Percentiles rank a stretch among this genome's conserved stretches.
Conservation (phyloP, 2,797 vertebrate species). For the Ceryle rudis region DNA sequence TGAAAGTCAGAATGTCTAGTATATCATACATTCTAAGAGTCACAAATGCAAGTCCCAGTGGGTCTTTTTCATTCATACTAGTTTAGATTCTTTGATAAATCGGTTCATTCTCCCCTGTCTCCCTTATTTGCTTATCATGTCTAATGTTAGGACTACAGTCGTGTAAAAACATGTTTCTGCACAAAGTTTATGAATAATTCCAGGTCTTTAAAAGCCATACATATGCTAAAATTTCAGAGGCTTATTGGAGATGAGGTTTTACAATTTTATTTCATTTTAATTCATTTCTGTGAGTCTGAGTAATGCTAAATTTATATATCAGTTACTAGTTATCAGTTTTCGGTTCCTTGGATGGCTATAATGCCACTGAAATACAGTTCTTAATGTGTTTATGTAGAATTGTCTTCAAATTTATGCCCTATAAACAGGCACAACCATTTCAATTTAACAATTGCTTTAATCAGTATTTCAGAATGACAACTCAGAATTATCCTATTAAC, state of each 20-base stretch:
- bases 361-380: slow-evolving; percentile 26
- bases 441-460: slow-evolving; percentile 67
- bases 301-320: background rate
- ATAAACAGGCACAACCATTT: slow-evolving; percentile 49
- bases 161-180: background rate
- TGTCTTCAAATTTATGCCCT: slow-evolving; percentile 45
- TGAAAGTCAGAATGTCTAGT: background rate
- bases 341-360: background rate
- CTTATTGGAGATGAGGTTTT: background rate
- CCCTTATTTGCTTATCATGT: background rate
- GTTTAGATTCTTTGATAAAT: background rate
- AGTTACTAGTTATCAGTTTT: background rate
- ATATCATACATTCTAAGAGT: background rate
- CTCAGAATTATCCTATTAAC: slow-evolving; percentile 68
- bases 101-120: background rate
- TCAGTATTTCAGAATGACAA: slow-evolving; percentile 70
- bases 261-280: slow-evolving; percentile 3
- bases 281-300: background rate
- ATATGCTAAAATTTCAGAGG: background rate
- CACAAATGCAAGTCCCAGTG: background rate
- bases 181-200: background rate
- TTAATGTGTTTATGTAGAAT: slow-evolving; percentile 43
- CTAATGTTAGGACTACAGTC: background rate
- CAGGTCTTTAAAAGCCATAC: background rate
- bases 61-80: background rate